Base-by-base conservation (phyloP, 2,888 invertebrate species). In the Heliconius hortense region DNA sequence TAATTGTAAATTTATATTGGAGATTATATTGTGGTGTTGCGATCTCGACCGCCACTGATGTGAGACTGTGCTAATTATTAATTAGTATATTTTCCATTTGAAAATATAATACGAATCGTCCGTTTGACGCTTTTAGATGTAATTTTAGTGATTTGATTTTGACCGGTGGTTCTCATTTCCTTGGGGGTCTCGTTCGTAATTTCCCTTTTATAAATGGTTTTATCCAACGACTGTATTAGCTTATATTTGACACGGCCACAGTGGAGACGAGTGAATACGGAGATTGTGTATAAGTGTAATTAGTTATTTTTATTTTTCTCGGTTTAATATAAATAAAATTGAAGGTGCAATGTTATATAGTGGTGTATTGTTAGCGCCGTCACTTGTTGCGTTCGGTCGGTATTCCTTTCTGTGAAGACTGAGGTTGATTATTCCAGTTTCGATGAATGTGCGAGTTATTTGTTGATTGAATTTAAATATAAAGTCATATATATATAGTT, bases 381-480 rank as follows among this genome's bases (percentile, higher is more conserved):
- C 84, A 84, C 85, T 87, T 86, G 86, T 84, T 87, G 86, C 86
- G 89, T 88, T 90, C 86, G 87, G 86, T 88, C 89, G 87, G 88
- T 88, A 89, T 90, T 89, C 85, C 88, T 89, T 91, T 91, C 90
- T 90, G 92, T 91, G 90, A 93, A 93, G 93, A 93, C 93, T 93
- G 93, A 93, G 89, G 90, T 93, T 92, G 89, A 92, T 88, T 90
- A 93, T 94, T 94, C 93, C 93, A 93, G 90, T 92, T 91, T 89
- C 89, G 89, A 90, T 86, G 91, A 89, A 91, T 89, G 91, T 89
- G 91, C 90, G 90, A 91, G 92, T 93, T 93, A 92, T 91, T 93
- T 94, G 94, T 94, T 94, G 92, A 93, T 93, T 91, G 89, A 91
- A 91, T 90, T 91, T 92, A 91, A 93, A 92, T 92, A 93, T 93